Evolutionary conservation across 23 tunicate species (phyloP).

Genomic region (Oikopleura vanhoeffeni): DNA sequence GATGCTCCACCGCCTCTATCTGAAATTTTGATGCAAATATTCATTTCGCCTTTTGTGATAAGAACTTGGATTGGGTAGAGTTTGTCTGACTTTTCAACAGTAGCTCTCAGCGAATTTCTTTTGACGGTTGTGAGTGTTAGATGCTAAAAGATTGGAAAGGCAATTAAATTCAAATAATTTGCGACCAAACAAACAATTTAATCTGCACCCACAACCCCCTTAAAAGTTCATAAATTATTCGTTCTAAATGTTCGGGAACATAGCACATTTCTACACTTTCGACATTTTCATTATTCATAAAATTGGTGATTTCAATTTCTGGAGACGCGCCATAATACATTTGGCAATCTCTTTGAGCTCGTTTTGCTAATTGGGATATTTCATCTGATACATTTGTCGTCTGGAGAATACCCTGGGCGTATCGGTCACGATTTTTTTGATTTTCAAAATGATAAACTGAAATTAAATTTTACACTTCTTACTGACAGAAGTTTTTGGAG

Average conservation of each 20-base stretch:
- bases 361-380: not conserved
- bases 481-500: no score
- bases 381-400: not conserved
- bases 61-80: not conserved
- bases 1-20: not conserved
- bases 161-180: no score
- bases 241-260: not conserved
- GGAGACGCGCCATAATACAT: not conserved
- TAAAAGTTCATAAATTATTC: not conserved
- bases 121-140: no score
- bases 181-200: no score
- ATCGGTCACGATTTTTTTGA: not conserved
- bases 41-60: not conserved
- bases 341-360: not conserved
- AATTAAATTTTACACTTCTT: no score
- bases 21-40: not conserved
- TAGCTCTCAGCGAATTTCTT: conserved; percentile 2
- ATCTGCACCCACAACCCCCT: no score
- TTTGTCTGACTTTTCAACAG: not conserved
- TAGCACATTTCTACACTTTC: not conserved
- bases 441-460: no score
- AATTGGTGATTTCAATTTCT: not conserved
- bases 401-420: not conserved
- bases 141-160: no score
- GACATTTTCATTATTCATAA: not conserved